phyloP scores from a whole-genome alignment of 2,888 invertebrate species.

The Harmothoe impar region DNA sequence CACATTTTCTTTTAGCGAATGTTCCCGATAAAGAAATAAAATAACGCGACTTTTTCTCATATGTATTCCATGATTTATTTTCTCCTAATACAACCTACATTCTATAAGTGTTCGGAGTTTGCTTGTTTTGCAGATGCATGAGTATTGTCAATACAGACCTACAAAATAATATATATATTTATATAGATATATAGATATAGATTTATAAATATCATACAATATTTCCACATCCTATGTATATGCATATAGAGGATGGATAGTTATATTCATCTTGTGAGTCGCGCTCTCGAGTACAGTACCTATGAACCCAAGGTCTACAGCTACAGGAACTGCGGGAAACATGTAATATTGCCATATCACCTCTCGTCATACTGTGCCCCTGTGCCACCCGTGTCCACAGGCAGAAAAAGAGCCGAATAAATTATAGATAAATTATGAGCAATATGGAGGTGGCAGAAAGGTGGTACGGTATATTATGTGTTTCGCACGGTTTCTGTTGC shows the following conservation, averaged over 20 bases:
- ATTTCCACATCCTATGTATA: conserved; percentile 7
- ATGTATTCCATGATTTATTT: conserved; percentile 31
- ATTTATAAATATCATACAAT: background rate
- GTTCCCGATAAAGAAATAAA: no score
- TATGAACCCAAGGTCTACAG: no score
- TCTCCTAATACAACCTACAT: conserved; percentile 27
- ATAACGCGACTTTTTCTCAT: background rate
- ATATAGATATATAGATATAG: conserved; percentile 28
- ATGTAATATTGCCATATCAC: no score
- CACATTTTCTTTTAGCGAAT: no score
- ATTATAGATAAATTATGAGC: no score
- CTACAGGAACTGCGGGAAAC: no score
- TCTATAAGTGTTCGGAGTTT: conserved; percentile 37
- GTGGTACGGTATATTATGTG: no score
- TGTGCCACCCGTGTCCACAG: no score
- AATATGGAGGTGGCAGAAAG: no score
- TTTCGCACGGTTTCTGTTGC: no score
- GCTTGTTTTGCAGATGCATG: conserved; percentile 40
- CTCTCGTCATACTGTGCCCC: no score
- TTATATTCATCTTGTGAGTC: background rate
- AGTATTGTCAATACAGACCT: conserved; percentile 52
- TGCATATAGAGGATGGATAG: background rate
- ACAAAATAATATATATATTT: conserved; percentile 40
- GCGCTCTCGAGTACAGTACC: background rate
- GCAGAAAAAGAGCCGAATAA: no score